Base-by-base conservation (phyloP, 2,113 vertebrate species). In the Sinocyclocheilus maitianheensis region DNA sequence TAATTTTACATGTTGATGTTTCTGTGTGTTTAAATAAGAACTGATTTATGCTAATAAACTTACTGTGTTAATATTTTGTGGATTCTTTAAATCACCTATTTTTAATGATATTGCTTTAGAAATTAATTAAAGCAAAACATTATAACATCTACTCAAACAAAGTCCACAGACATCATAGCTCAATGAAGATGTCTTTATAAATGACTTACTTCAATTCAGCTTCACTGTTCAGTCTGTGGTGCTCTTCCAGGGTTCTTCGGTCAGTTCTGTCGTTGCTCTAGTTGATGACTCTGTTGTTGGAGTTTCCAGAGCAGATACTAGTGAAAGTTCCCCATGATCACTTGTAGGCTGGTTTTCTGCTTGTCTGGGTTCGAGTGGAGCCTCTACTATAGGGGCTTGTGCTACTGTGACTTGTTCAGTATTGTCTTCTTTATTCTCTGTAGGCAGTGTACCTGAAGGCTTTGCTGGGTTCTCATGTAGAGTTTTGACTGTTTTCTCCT, bases 331-430 rank as follows among this genome's bases (percentile, higher is more conserved):
- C 30, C 60, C 48, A 24, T 48, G 46, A 3, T 48, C 46, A 48
- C 10, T 53, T 83, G 40, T 30, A 69, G n/a, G 24, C 75, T 34
- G n/a, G 65, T 55, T 71, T 83, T 53, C 24, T 72, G 9, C 65
- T 30, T 51, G 16, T 72, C 46, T 53, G 16, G 5, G 69, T 63
- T 43, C 3, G 1, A n/a, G 20, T 77, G 51, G 53, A 24, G 81
- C 71, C 8, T 83, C 60, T 40, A 74, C 80, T 71, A n/a, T 14
- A 48, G 34, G 53, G 22, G n/a, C 26, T 18, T 20, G 12, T 9
- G 84, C 40, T 86, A 87, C n/a, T 74, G 77, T 34, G 20, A 78
- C 22, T 65, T 14, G 46, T 34, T 84, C 82, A 74, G 20, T 30
- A 69, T 5, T 5, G 3, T 34, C 14, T 77, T 30, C 48, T 30